Conservation (phyloP, 2,888 invertebrate genomes). For the Philonicus albiceps region DNA sequence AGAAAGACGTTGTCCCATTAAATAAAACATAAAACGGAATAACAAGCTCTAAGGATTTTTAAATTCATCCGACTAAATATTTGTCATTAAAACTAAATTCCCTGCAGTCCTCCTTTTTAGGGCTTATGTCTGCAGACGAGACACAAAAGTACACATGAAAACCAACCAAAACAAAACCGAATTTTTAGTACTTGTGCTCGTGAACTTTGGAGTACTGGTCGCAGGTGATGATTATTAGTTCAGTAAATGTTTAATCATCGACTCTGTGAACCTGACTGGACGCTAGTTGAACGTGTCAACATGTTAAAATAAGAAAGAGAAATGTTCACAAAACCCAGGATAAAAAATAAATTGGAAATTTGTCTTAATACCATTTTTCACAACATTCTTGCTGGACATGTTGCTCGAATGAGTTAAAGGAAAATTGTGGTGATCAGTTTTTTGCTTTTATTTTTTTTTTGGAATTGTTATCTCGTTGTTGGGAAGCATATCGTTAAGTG, state of each 20-base stretch:
- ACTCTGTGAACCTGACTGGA: not conserved
- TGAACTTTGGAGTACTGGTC: not conserved
- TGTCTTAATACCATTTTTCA: slow-evolving; percentile 14
- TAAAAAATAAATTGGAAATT: not conserved
- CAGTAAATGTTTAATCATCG: slow-evolving; percentile 11
- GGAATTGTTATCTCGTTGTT: not conserved
- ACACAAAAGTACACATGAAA: not conserved
- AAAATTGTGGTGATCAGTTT: not conserved
- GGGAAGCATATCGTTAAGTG: not conserved
- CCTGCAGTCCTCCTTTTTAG: not conserved
- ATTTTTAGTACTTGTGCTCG: not conserved
- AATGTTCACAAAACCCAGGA: not conserved
- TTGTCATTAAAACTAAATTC: not conserved
- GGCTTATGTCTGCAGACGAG: not conserved
- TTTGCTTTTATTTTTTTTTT: not conserved
- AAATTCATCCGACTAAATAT: slow-evolving; percentile 10
- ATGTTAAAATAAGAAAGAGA: not conserved
- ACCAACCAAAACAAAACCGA: not conserved
- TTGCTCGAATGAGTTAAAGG: not conserved
- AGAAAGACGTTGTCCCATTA: not conserved
- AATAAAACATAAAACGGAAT: not conserved
- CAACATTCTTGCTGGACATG: not conserved
- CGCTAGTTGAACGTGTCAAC: slow-evolving; percentile 13
- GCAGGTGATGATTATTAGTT: slow-evolving; percentile 14
- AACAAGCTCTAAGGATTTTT: not conserved